These are phyloP conservation scores for Pipra filicauda DNA, from an alignment of 2,113 vertebrate species.

Conservation along the genomic window DNA sequence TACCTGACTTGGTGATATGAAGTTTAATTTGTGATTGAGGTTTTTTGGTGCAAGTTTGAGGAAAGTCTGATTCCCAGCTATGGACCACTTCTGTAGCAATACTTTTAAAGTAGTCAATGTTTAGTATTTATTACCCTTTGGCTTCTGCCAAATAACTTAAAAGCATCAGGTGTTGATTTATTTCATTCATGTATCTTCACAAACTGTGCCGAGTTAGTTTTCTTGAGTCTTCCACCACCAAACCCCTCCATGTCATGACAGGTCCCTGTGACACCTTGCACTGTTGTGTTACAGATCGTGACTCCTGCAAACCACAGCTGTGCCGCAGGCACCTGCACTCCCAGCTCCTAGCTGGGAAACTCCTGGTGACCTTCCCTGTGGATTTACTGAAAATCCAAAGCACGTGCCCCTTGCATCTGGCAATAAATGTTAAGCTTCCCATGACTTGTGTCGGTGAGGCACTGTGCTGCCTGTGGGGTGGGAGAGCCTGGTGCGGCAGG, in stretches of 20 bases:
- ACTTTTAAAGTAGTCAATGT: neutral
- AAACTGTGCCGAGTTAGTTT: too few relatives aligned
- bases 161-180: neutral
- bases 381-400: neutral
- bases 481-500: neutral
- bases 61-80: neutral
- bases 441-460: neutral
- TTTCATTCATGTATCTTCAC: neutral
- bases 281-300: neutral
- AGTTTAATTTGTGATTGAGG: neutral
- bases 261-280: too few relatives aligned
- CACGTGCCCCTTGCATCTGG: neutral
- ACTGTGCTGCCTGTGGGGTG: neutral
- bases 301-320: neutral
- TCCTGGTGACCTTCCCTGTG: too few relatives aligned
- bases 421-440: neutral
- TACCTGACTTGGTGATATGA: rapidly evolving
- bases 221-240: neutral
- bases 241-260: neutral
- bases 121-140: too few relatives aligned
- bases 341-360: neutral
- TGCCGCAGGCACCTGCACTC: neutral
- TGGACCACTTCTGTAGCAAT: neutral
- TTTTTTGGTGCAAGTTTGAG: neutral
- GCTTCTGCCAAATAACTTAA: neutral